Percentiles rank a stretch among this genome's conserved stretches.
These are phyloP conservation scores for Sus scrofa DNA, from an alignment of 2,113 vertebrate genomes.

Conservation along the genomic window T2T-Sscrofa CM000827.6:110204501-110205000, in stretches of 20 bases:
- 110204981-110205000: too few relatives aligned
- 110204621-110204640: too few relatives aligned
- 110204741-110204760: neutral
- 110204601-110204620: too few relatives aligned
- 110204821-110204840: neutral
- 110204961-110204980: neutral
- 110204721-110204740: neutral
- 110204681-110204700: neutral
- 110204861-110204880: neutral
- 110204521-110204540: too few relatives aligned
- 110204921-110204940: neutral
- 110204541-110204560: too few relatives aligned
- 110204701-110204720: neutral
- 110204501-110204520: too few relatives aligned
- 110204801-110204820: neutral
- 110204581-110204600: too few relatives aligned
- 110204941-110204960: neutral
- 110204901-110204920: neutral
- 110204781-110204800: neutral
- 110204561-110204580: too few relatives aligned
- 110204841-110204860: neutral
- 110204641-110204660: too few relatives aligned
- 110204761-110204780: neutral
- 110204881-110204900: neutral
- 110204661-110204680: neutral